These are phyloP conservation scores for Pituophis catenifer DNA, from an alignment of 2,113 vertebrate genomes.

Conservation along the genomic window DNA sequence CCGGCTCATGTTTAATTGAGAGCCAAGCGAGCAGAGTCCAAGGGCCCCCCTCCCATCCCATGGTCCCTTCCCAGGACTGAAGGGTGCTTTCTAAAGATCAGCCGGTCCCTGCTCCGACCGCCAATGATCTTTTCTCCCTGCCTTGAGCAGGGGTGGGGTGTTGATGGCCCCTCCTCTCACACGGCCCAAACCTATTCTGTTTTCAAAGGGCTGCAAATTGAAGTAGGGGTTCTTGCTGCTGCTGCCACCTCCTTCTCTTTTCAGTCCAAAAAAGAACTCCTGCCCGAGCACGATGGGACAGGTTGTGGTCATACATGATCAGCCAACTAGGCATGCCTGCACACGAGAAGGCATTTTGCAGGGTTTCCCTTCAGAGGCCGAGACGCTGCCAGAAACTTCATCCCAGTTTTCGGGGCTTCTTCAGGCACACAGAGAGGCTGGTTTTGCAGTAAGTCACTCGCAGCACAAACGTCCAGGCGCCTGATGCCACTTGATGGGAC, in stretches of 20 bases:
- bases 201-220: not conserved
- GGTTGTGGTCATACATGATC: not conserved
- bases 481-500: not conserved
- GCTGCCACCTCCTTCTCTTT: not conserved
- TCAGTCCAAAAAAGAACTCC: not conserved
- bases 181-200: not conserved
- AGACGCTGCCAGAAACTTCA: no score
- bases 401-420: not conserved
- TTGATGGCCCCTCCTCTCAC: no score
- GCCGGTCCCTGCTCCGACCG: not conserved
- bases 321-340: not conserved
- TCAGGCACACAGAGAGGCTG: not conserved
- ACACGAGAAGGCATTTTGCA: not conserved
- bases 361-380: not conserved
- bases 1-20: not conserved
- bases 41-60: not conserved
- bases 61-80: not conserved
- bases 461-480: not conserved
- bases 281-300: not conserved
- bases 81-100: not conserved
- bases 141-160: not conserved
- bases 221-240: not conserved
- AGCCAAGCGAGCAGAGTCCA: not conserved
- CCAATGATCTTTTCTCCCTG: not conserved
- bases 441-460: not conserved